phyloP scores from a whole-genome alignment of 2,888 invertebrate species.

The Linyphia triangularis region DNA sequence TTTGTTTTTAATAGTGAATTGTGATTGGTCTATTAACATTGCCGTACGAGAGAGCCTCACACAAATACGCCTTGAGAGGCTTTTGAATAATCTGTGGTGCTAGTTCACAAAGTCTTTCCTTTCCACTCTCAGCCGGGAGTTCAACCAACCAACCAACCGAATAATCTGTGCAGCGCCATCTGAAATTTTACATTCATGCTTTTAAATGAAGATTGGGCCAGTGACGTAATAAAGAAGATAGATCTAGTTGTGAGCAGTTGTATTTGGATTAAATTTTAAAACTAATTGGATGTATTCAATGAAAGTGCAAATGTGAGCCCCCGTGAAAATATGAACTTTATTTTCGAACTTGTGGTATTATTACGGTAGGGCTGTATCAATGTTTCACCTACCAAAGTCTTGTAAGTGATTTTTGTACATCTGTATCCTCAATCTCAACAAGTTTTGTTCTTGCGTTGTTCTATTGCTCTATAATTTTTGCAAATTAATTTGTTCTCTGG shows the following conservation, averaged over 20 bases:
- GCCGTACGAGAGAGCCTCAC: too few species aligned
- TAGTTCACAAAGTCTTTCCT: too few species aligned
- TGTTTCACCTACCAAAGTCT: slow-evolving; percentile 70
- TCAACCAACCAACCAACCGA: too few species aligned
- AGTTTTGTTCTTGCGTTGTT: too few species aligned
- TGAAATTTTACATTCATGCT: neutral
- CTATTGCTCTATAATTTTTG: too few species aligned
- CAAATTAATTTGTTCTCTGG: too few species aligned
- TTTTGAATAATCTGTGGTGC: too few species aligned
- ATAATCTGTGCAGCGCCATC: neutral
- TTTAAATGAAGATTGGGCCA: slow-evolving; percentile 3
- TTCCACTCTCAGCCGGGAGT: too few species aligned
- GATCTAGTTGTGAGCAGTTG: slow-evolving; percentile 49
- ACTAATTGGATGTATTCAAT: neutral
- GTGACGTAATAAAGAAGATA: slow-evolving; percentile 63
- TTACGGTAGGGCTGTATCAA: slow-evolving; percentile 69
- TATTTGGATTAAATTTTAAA: neutral
- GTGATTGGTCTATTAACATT: too few species aligned
- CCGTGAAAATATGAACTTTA: slow-evolving; percentile 40
- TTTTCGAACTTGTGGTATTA: slow-evolving; percentile 25
- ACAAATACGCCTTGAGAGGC: too few species aligned
- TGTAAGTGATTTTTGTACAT: slow-evolving; percentile 52
- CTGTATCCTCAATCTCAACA: too few species aligned
- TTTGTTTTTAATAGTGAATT: too few species aligned
- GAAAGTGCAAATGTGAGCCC: neutral